Evolutionary conservation across 2,888 invertebrate genomes (phyloP), one percentile per base, ranked within the genome.

Genomic region (Tenthredo mesomela): DNA sequence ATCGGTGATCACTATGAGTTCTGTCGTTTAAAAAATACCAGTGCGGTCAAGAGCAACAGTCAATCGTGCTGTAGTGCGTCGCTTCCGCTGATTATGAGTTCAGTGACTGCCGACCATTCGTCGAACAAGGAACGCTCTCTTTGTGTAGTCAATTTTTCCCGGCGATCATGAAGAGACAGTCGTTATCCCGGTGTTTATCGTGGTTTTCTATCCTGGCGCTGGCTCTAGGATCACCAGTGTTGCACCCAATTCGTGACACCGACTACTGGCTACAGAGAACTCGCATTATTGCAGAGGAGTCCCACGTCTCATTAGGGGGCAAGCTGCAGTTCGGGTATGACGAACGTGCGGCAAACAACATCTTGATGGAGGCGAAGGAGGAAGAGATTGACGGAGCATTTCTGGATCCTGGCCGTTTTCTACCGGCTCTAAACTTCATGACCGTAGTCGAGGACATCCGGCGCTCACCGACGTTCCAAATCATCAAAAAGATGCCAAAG

Each of bases 401-500:
- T 21, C 18, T 90, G 89, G 89, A 93, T 71, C 93, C 94, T 18
- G 92, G 91, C 86, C 93, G 92, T 29, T 97, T 95, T 90, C 94
- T 95, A 67, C 95, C 97, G 1, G 95, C 96, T 0, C 94, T 94
- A 37, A 96, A 96, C 90, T 96, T 96, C 88, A 95, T 97, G 89
- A 91, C 93, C 1, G 95, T 95, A 2, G 95, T 95, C 89, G 89
- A 94, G 1, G 91, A 93, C 21, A 96, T 97, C 70, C 93, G 94
- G 7, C 88, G 94, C 0, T 96, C 97, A 0, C 94, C 95, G 86
- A 95, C 97, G 0, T 97, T 96, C 89, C 92, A 95, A 87, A 94
- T 97, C 9, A 95, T 97, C 15, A 94, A 94, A 86, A 93, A 92
- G 54, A 95, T 97, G 94, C 97, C 97, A 0, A 97, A 97, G 89